Evolutionary conservation across 1,140 invertebrate genomes (phyloP).

Genomic region (Dendroctonus ponderosae): DNA sequence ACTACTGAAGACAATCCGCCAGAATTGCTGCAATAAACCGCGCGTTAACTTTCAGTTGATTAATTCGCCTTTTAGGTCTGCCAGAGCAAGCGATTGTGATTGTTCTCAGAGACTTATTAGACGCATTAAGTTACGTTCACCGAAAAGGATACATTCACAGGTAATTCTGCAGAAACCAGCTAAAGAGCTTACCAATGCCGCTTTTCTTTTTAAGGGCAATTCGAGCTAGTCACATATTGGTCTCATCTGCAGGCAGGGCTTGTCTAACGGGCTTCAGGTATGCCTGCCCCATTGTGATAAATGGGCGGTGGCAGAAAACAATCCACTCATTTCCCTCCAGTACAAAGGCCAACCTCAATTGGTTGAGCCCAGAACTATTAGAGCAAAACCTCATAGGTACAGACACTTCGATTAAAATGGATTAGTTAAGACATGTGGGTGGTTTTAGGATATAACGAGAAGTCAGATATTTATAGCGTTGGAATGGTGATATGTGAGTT

Average conservation of each 20-base stretch:
- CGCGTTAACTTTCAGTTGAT: too few relatives aligned
- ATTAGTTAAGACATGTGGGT: background rate
- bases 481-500: constrained; percentile 87
- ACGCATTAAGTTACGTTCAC: constrained; percentile 82
- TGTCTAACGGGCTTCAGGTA: constrained; percentile 76
- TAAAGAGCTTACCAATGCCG: background rate
- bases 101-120: constrained; percentile 75
- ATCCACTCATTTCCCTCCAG: constrained; percentile 74
- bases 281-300: constrained; percentile 67
- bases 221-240: constrained; percentile 79
- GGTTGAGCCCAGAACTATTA: constrained; percentile 87
- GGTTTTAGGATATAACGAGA: constrained; percentile 75
- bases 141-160: constrained; percentile 82
- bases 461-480: constrained; percentile 87
- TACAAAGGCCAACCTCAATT: constrained; percentile 72
- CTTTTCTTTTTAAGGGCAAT: constrained; percentile 63
- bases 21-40: too few relatives aligned
- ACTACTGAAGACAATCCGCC: constrained; percentile 3
- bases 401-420: background rate
- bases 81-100: constrained; percentile 78
- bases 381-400: constrained; percentile 75
- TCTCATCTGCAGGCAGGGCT: constrained; percentile 67
- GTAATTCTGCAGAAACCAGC: constrained; percentile 47
- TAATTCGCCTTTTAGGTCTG: constrained; percentile 54
- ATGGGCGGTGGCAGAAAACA: constrained; percentile 65